Percentiles rank a stretch among this genome's conserved stretches.
phyloP scores from a whole-genome alignment of 2,113 vertebrate species.

The Hucho hucho region DNA sequence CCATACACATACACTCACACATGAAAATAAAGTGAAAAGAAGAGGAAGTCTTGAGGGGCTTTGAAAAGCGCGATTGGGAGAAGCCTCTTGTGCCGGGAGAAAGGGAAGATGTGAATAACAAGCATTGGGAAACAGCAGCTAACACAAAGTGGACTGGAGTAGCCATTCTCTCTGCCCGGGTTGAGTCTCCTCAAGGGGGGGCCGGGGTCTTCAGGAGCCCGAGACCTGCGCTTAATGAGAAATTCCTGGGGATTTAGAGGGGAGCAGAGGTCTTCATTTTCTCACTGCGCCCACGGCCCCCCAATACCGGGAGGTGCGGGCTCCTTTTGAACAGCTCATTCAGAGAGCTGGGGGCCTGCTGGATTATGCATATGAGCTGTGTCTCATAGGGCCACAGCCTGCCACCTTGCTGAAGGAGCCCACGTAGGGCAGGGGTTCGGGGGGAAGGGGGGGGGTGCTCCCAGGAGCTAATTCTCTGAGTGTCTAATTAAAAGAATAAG shows the following conservation, averaged over 20 bases:
- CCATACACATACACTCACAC: conserved; percentile 28
- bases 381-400: conserved; percentile 61
- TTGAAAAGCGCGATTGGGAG: conserved; percentile 68
- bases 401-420: too few species aligned
- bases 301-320: conserved; percentile 52
- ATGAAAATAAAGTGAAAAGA: conserved; percentile 54
- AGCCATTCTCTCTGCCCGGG: conserved; percentile 64
- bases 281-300: conserved; percentile 64
- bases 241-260: conserved; percentile 81
- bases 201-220: conserved; percentile 59
- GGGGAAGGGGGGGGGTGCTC: neutral
- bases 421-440: too few species aligned
- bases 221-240: conserved; percentile 79
- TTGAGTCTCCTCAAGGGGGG: conserved; percentile 53
- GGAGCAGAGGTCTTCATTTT: conserved; percentile 82
- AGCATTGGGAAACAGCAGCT: conserved; percentile 55
- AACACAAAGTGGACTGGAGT: conserved; percentile 66
- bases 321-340: conserved; percentile 69
- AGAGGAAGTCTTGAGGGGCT: conserved; percentile 73
- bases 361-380: conserved; percentile 76
- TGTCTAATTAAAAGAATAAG: too few species aligned
- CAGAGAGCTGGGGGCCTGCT: conserved; percentile 56
- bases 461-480: too few species aligned
- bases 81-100: conserved; percentile 69
- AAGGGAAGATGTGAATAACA: conserved; percentile 71